A percentile compares a stretch with the other conserved stretches of the same genome.
Conservation (phyloP, 2,888 invertebrate species). For the Papilio gigon region DNA sequence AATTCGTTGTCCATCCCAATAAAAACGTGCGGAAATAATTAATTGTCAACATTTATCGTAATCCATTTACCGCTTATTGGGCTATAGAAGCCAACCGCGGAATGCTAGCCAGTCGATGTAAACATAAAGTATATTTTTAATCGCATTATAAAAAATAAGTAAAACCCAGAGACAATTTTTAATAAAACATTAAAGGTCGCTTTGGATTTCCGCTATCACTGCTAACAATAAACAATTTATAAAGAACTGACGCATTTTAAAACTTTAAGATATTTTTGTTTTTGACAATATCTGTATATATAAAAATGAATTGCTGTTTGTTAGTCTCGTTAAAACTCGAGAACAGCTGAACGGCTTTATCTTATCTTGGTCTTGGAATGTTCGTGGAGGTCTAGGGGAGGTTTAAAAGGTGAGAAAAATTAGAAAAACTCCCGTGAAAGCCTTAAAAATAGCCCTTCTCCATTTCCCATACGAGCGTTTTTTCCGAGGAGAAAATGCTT, state of each 20-base stretch:
- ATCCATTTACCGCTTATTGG: constrained; percentile 12
- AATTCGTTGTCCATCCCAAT: background rate
- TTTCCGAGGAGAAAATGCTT: no score
- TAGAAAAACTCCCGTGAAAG: no score
- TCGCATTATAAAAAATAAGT: background rate
- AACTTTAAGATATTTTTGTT: no score
- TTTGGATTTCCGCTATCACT: constrained; percentile 12
- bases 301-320: no score
- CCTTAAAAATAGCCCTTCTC: no score
- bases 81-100: background rate
- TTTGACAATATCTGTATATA: no score
- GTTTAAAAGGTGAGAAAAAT: no score
- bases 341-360: no score
- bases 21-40: background rate
- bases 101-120: background rate
- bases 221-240: background rate
- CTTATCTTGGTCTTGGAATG: no score
- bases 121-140: constrained; percentile 10
- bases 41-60: constrained; percentile 1
- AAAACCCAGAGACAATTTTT: constrained; percentile 1
- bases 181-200: constrained; percentile 6
- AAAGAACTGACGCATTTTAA: background rate
- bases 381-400: no score
- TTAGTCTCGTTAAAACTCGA: no score
- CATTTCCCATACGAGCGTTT: no score